phyloP scores from a whole-genome alignment of 2,888 invertebrate genomes.

The Nysson spinosus region DNA sequence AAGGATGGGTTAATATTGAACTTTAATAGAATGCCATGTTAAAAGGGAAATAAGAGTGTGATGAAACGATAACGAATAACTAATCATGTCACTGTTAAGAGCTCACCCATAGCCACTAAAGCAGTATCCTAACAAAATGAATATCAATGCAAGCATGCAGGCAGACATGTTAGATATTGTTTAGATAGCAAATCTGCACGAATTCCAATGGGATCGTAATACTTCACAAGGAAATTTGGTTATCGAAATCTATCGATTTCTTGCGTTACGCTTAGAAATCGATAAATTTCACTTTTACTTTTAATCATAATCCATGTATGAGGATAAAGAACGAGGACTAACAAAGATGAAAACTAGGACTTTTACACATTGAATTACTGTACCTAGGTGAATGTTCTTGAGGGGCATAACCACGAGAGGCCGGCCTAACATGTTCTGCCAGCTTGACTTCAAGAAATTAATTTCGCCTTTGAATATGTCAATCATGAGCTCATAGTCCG shows the following conservation, averaged over 20 bases:
- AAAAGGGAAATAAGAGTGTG: constrained; percentile 15
- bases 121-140: constrained; percentile 39
- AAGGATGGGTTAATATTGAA: constrained; percentile 19
- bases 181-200: constrained; percentile 32
- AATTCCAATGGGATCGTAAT: constrained; percentile 19
- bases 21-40: constrained; percentile 9
- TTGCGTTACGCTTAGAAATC: no score
- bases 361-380: constrained; percentile 63
- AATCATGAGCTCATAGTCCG: constrained; percentile 98
- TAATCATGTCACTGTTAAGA: constrained; percentile 28
- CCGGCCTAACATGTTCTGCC: constrained; percentile 98
- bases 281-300: no score
- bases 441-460: constrained; percentile 98
- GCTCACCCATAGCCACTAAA: constrained; percentile 41
- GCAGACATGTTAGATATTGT: constrained; percentile 58
- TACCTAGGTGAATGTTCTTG: constrained; percentile 94
- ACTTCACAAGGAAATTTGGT: constrained; percentile 26
- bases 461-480: constrained; percentile 98
- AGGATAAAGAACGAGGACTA: no score
- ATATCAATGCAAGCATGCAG: constrained; percentile 68
- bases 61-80: constrained; percentile 13
- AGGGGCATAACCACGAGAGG: constrained; percentile 95
- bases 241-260: no score
- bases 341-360: constrained; percentile 47
- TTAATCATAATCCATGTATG: no score